Evolutionary conservation across 2,888 invertebrate species (phyloP), one percentile per base, ranked within the genome.

Genomic region (Strigamia crassipes): DNA sequence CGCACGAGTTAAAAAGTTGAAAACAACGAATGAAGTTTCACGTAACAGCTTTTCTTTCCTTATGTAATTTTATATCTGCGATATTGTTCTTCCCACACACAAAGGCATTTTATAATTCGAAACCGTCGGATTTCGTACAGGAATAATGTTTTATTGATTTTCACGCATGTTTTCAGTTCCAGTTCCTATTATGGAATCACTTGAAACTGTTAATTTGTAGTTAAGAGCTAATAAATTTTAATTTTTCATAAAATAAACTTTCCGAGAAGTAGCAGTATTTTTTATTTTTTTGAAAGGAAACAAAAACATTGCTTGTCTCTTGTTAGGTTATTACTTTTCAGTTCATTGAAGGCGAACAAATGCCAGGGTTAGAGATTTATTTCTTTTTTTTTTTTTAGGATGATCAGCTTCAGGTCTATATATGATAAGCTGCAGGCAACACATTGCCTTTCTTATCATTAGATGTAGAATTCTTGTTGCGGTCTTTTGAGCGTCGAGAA

Each of bases 371-470:
- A n/a, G 56, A 56, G 56, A 56, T 56, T 56, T 56, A 56, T 56
- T 56, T 56, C 56, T 56, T 38, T 38, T 56, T 38, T 38, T 56
- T 38, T 56, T 56, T 56, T 56, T 18, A 56, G 56, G 56, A 56
- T 56, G 56, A 56, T 56, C 56, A 56, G 18, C 56, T 56, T 56
- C 56, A 56, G n/a, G 18, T 18, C 18, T 18, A 27, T 27, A 27
- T 27, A 18, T 21, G 56, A 56, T 56, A 56, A 56, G 56, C 56
- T 56, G 56, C 56, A 18, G 56, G 56, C 56, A 56, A 56, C 56
- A 56, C 56, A 56, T 56, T 56, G 56, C n/a, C 56, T 56, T 56
- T 56, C 56, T 56, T 56, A 56, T 56, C 56, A 56, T 56, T 56
- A 56, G n/a, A 18, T 56, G 18, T 56, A 56, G 56, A 56, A 56